Percentiles rank a stretch among this genome's conserved stretches.
These are phyloP conservation scores for Sakesphorus luctuosus DNA, from an alignment of 2,113 vertebrate species.

Conservation along the genomic window DNA sequence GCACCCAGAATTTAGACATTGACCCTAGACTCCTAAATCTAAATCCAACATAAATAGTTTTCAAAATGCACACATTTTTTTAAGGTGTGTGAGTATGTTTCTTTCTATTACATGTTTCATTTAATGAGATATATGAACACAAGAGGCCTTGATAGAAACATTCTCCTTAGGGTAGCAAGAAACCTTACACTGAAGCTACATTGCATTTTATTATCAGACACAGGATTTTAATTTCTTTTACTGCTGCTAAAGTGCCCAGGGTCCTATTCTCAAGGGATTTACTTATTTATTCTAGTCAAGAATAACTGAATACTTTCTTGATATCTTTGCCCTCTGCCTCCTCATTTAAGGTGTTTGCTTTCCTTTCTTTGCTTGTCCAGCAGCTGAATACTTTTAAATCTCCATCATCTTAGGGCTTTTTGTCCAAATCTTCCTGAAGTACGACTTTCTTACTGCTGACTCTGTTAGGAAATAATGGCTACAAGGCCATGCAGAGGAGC, in stretches of 20 bases:
- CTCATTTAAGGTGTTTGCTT: slow-evolving; percentile 33
- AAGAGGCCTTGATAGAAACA: not conserved
- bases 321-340: not conserved
- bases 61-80: not conserved
- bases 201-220: slow-evolving; percentile 9
- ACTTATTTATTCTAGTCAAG: slow-evolving; percentile 43
- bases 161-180: not conserved
- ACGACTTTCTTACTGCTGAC: not conserved
- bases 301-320: not conserved
- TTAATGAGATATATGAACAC: not conserved
- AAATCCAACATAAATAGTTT: not conserved
- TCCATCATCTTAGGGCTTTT: not conserved
- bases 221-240: slow-evolving; percentile 45
- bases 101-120: not conserved
- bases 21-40: not conserved
- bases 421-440: not conserved
- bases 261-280: not conserved
- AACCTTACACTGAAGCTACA: not conserved
- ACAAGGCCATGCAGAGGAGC: not conserved
- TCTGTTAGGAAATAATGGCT: not conserved
- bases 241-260: slow-evolving; percentile 11
- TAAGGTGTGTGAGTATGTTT: not conserved
- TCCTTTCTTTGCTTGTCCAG: slow-evolving; percentile 9
- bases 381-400: not conserved
- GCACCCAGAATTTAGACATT: not conserved